Evolutionary conservation across 2,888 invertebrate genomes (phyloP).

Genomic region (Melieria picta): DNA sequence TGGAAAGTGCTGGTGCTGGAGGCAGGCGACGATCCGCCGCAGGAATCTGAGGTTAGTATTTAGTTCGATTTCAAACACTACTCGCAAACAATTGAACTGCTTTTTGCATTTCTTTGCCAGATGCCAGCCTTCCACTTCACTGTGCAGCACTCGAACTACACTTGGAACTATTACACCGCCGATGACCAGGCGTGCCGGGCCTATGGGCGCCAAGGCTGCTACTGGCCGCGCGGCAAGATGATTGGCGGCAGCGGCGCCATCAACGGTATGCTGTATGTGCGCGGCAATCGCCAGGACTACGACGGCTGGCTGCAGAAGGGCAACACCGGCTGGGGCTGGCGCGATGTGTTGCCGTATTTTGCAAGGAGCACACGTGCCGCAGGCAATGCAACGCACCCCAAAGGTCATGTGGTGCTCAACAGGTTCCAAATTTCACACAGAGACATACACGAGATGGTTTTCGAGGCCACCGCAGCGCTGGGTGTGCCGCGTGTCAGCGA

Average conservation of each 20-base stretch:
- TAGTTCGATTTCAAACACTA: not conserved
- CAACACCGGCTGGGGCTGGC: constrained; percentile 76
- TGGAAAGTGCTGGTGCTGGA: constrained; percentile 50
- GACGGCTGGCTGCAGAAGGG: constrained; percentile 73
- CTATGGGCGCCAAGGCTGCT: constrained; percentile 59
- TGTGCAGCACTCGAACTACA: constrained; percentile 48
- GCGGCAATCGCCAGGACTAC: constrained; percentile 74
- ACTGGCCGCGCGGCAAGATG: constrained; percentile 72
- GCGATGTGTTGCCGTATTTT: constrained; percentile 82
- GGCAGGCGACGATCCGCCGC: constrained; percentile 50
- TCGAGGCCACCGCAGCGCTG: constrained; percentile 66
- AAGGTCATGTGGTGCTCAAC: constrained; percentile 66
- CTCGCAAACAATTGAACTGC: not conserved
- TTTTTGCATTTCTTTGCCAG: constrained; percentile 35
- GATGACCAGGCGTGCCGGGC: constrained; percentile 49
- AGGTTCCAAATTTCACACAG: constrained; percentile 51
- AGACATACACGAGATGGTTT: constrained; percentile 54
- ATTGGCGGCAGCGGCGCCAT: constrained; percentile 74
- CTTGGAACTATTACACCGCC: constrained; percentile 56
- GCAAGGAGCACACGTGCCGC: constrained; percentile 72
- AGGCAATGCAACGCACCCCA: constrained; percentile 47
- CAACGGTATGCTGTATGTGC: constrained; percentile 74
- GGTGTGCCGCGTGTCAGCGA: constrained; percentile 63
- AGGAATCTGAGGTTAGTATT: constrained; percentile 47
- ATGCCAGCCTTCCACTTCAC: constrained; percentile 43